Base-by-base conservation (phyloP, 1,140 invertebrate genomes). In the Aphaenogaster floridana region DNA sequence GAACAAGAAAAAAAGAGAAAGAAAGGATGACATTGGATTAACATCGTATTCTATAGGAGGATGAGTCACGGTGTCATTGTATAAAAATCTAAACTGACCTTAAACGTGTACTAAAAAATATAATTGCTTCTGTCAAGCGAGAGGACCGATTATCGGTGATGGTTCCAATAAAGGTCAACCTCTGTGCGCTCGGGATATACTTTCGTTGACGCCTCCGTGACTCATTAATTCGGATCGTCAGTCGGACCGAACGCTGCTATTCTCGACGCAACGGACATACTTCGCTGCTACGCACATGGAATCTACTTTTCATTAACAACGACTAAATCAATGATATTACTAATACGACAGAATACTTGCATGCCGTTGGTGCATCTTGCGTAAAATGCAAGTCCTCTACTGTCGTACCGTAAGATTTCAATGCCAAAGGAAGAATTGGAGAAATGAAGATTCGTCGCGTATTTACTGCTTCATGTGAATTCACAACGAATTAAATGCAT, bases 31-130 rank as follows among this genome's bases (percentile, higher is more conserved):
- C 68, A 57, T 83, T 88, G 71, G 83, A 88, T 85, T 76, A 68
- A 85, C 36, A 79, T 79, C 78, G 80, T 81, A 69, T 84, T 88
- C 69, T 76, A 74, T 48, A 59, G 54, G 88, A 89, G 91, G 91
- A 91, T 87, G 88, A 93, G 90, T 92, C 87, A 92, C 87, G 77
- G 87, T 90, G 88, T 93, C 91, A 91, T 87, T 92, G 93, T 94
- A 94, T 94, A 94, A 94, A 94, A 94, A 94, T 94, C 93, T 94
- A 94, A 94, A 93, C 92, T 94, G 93, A 94, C 92, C 92, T 94
- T 93, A 93, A 79, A 91, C 80, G 86, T 88, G 86, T 92, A 92
- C 89, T 92, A 92, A 93, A 93, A 93, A 94, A 94, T 91, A 86
- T 88, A 89, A 92, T 90, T 90, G 87, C 74, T 90, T 88, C 61